Evolutionary conservation across 53 echinoderm and acorn worm species (phyloP), one percentile per base, ranked within the genome.

Genomic region (Pentamera pediparva): DNA sequence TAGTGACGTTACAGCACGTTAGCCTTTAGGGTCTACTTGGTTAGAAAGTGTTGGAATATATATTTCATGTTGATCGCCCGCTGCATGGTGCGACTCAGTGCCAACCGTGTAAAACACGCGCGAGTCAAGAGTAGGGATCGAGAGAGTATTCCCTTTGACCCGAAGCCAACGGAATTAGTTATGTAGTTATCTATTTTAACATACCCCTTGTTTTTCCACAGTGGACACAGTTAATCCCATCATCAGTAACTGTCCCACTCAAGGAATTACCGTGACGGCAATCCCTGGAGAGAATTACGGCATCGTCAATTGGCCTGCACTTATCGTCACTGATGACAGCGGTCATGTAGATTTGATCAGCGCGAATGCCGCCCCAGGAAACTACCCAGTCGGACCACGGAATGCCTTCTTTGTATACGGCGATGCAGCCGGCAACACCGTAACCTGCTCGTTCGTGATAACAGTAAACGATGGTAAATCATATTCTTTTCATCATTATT

Each of bases 351-450:
- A 41, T 13, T 39, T 67, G 13, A 39, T 67, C 26, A 67, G 67
- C 29, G 11, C 67, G 17, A 67, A 67, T 28, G 67, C 41, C 40
- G 45, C 67, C 15, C 67, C 67, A 30, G 67, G 67, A 28, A 67
- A 67, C 41, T 67, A 67, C 9, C 26, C 47, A 3, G 30, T 67
- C 5, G 67, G 67, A 27, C 6, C 28, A 26, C 26, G 22, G 29
- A 67, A 40, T 41, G 30, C 45, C 45, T 4, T 40, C 2, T 41
- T 24, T 28, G 6, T 45, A 15, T 67, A 43, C 45, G 67, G 38
- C 18, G 67, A 67, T 21, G 67, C 45, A 67, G 22, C 20, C 0
- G 67, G 45, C 10, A 67, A 67, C 45, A 28, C 30, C 30, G 67
- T 18, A 11, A 45, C 15, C 30, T 67, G 67, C 27, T 28, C 24